Evolutionary conservation across 2,797 vertebrate genomes (phyloP), one percentile per base, ranked within the genome.

Genomic region (Galaxias olidus): DNA sequence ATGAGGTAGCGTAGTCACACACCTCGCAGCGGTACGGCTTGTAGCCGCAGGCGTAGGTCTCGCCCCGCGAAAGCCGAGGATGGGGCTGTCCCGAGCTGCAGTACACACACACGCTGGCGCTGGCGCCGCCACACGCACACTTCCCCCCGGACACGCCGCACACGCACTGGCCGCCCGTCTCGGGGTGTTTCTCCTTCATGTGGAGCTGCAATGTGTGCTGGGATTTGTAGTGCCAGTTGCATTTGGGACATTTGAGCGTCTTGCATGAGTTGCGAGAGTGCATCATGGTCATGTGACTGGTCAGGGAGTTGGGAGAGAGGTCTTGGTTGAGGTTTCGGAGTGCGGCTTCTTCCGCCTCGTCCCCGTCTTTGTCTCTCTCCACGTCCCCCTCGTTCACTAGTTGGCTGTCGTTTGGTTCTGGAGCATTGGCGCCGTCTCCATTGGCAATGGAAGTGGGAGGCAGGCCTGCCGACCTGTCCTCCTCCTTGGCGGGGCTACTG

Each of bases 141-240:
- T 88, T 90, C 17, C 84, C 86, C 71, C 93, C 94, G 0, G 93
- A 90, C 74, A 91, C 89, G 60, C 93, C 94, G 77, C 95, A 97
- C 82, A 91, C 90, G 0, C 96, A 98, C 69, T 94, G 92, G 71
- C 94, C 93, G n/a, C 94, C 96, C 0, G 95, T 93, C 82, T 99
- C 98, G 0, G 95, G 96, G 83, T 99, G 98, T 82, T 99, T 99
- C 88, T 99, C 98, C 85, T 98, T 98, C 97, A 99, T 98, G 90
- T 99, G 98, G 10, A 95, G 95, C 90, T 99, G 97, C 75, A 99
- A 92, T 0, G 98, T 99, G 89, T 99, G 98, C 92, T 99, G 98
- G 90, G 98, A 99, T 91, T 99, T 99, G 79, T 99, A 99, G 92
- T 99, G 98, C 98, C 98, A 99, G 91, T 99, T 99, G 88, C 98